Conservation (phyloP, 2,888 invertebrate genomes). For the Drosophila pseudotakahashii region DNA sequence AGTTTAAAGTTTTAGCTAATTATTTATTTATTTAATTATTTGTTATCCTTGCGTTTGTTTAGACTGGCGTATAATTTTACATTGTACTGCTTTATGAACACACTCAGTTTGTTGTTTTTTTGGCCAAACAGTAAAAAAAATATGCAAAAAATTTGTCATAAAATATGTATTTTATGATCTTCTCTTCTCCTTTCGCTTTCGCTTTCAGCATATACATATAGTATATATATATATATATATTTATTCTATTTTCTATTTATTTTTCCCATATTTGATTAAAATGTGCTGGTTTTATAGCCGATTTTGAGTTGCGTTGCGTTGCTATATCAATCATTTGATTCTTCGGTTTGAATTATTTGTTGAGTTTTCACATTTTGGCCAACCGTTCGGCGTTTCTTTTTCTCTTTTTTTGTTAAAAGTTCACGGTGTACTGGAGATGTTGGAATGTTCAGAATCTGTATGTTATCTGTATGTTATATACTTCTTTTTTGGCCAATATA, state of each 20-base stretch:
- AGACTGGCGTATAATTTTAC: conserved; percentile 17
- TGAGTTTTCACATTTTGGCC: conserved; percentile 9
- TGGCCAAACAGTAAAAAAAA: conserved; percentile 66
- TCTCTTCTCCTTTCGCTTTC: conserved; percentile 25
- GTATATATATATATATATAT: conserved; percentile 12
- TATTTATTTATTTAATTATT: conserved; percentile 1
- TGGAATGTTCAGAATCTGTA: background rate
- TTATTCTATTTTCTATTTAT: conserved; percentile 20
- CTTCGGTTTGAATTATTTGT: conserved; percentile 1
- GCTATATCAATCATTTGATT: conserved; percentile 8
- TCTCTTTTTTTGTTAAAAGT: background rate
- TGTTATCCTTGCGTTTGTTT: conserved; percentile 16
- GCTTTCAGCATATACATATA: conserved; percentile 4
- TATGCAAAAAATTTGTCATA: conserved; percentile 63
- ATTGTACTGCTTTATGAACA: conserved; percentile 59
- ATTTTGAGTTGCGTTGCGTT: conserved; percentile 7
- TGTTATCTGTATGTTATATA: background rate
- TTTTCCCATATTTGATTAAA: conserved; percentile 12
- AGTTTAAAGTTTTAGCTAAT: background rate
- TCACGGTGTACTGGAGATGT: background rate
- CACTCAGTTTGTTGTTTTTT: conserved; percentile 54
- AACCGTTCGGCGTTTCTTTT: conserved; percentile 8
- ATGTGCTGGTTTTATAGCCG: conserved; percentile 19
- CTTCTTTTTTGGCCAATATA: background rate
- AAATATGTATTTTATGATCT: conserved; percentile 39